Conservation (phyloP, 2,888 invertebrate species). For the Acanthacorydalis orientalis region DNA sequence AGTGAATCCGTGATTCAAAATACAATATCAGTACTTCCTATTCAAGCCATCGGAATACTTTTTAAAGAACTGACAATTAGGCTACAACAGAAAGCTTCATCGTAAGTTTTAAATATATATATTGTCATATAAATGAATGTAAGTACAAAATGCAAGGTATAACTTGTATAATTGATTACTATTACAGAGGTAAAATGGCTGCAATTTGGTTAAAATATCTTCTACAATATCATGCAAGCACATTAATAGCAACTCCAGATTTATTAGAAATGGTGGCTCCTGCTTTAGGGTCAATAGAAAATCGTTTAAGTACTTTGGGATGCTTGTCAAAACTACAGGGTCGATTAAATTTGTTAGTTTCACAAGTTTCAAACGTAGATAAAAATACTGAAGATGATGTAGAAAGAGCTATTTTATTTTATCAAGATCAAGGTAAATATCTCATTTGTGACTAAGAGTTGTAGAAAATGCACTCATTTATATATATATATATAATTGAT, state of each 20-base stretch:
- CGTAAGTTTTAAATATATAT: constrained; percentile 32
- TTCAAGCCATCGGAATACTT: constrained; percentile 54
- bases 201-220: constrained; percentile 41
- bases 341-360: constrained; percentile 38
- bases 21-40: constrained; percentile 59
- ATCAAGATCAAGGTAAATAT: constrained; percentile 34
- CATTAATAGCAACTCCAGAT: constrained; percentile 42
- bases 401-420: constrained; percentile 30
- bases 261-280: constrained; percentile 35
- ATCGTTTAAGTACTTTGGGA: constrained; percentile 31
- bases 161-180: constrained; percentile 1
- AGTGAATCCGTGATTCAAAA: constrained; percentile 50
- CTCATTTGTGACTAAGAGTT: background rate
- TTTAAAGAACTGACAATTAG: constrained; percentile 53
- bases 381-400: constrained; percentile 26
- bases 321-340: constrained; percentile 40
- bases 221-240: constrained; percentile 38
- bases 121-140: background rate
- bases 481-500: no score
- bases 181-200: constrained; percentile 32
- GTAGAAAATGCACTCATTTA: background rate
- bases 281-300: constrained; percentile 37
- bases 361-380: constrained; percentile 29
- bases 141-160: background rate
- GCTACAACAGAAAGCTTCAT: constrained; percentile 48